These are phyloP conservation scores for Platycheirus albimanus DNA, from an alignment of 2,888 invertebrate genomes.

Conservation along the genomic window DNA sequence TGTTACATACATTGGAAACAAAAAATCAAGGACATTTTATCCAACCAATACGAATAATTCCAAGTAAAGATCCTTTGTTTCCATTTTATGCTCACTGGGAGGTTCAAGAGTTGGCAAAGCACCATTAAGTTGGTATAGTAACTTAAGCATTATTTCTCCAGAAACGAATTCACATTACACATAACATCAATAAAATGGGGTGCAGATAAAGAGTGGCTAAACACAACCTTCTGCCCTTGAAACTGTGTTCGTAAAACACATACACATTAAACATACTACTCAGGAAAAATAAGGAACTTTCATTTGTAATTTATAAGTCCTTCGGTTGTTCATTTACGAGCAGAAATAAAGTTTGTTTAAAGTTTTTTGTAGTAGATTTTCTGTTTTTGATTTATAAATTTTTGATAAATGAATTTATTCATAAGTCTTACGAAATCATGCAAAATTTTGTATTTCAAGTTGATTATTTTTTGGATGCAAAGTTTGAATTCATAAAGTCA, in stretches of 20 bases:
- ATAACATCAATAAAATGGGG: constrained; percentile 37
- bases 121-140: constrained; percentile 19
- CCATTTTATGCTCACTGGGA: constrained; percentile 10
- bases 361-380: constrained; percentile 3
- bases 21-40: constrained; percentile 9
- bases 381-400: neutral
- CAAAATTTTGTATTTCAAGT: too few species aligned
- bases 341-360: neutral
- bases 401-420: too few species aligned
- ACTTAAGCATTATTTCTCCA: constrained; percentile 21
- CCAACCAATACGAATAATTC: too few species aligned
- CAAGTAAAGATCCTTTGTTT: neutral
- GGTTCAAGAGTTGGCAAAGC: constrained; percentile 1
- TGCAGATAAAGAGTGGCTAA: too few species aligned
- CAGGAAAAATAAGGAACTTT: neutral
- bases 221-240: neutral
- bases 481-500: too few species aligned
- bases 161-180: constrained; percentile 29
- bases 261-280: too few species aligned
- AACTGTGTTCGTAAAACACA: neutral
- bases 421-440: too few species aligned
- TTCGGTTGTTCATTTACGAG: neutral
- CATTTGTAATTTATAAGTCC: neutral
- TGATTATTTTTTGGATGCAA: too few species aligned
- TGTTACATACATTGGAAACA: neutral